phyloP scores from a whole-genome alignment of 1,140 invertebrate genomes.

The Probaryconus sp. region DNA sequence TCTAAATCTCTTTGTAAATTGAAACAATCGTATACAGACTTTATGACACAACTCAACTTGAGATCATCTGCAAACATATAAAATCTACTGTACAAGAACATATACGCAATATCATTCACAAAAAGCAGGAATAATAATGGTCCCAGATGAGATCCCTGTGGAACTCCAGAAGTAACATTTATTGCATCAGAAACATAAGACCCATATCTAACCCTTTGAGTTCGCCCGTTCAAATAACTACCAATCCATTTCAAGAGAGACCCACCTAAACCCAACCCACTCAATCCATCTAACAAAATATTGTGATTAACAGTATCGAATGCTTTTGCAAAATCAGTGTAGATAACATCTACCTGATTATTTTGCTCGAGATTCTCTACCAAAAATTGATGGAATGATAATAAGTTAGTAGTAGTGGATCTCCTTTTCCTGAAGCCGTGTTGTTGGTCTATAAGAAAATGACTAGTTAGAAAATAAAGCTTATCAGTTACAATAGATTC shows the following conservation, averaged over 20 bases:
- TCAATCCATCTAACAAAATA: not conserved
- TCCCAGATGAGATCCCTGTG: not conserved
- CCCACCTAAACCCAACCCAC: not conserved
- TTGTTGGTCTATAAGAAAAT: slow-evolving; percentile 3
- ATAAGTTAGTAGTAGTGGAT: slow-evolving; percentile 8
- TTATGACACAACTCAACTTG: not conserved
- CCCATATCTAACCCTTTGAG: slow-evolving; percentile 5
- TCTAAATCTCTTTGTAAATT: too few species aligned
- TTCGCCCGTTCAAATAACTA: slow-evolving; percentile 3
- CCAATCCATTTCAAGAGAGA: slow-evolving; percentile 2
- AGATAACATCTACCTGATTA: slow-evolving; percentile 4
- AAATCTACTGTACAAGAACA: not conserved
- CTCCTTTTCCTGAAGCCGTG: slow-evolving; percentile 1
- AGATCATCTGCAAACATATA: slow-evolving; percentile 11
- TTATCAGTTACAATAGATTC: too few species aligned
- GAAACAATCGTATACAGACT: not conserved
- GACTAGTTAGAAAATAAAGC: not conserved
- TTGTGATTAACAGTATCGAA: slow-evolving; percentile 21
- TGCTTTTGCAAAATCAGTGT: slow-evolving; percentile 20
- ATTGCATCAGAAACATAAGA: slow-evolving; percentile 7
- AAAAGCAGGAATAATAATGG: not conserved
- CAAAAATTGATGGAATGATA: slow-evolving; percentile 7
- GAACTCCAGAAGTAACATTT: not conserved
- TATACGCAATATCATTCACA: not conserved
- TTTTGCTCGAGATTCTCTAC: slow-evolving; percentile 5